phyloP scores from a whole-genome alignment of 2,797 vertebrate species.

The Bradypus variegatus region DNA sequence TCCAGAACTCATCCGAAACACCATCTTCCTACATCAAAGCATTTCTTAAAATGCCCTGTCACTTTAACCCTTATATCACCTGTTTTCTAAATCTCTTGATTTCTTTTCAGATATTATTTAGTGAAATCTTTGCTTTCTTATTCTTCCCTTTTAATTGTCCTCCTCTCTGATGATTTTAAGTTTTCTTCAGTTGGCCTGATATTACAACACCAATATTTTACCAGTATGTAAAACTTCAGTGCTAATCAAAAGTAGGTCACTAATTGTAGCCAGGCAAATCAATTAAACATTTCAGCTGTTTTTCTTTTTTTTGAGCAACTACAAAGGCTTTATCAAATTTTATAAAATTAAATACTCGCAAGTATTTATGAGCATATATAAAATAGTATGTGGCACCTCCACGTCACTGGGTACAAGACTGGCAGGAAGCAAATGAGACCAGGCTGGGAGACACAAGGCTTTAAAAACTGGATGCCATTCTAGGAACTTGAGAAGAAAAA shows the following conservation, averaged over 20 bases:
- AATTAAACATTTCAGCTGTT: background rate
- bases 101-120: background rate
- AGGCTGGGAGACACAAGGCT: background rate
- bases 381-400: slow-evolving; percentile 52
- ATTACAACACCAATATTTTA: background rate
- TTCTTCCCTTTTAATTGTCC: background rate
- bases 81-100: background rate
- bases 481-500: background rate
- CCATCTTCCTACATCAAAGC: background rate
- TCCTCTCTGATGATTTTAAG: background rate
- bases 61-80: background rate
- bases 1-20: background rate
- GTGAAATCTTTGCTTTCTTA: background rate
- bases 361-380: slow-evolving; percentile 58
- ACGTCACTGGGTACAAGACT: slow-evolving; percentile 10
- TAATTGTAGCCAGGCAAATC: background rate
- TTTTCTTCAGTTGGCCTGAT: background rate
- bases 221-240: background rate
- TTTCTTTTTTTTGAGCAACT: background rate
- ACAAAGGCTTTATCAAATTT: slow-evolving; percentile 70
- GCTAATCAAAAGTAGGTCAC: background rate
- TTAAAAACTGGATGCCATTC: background rate
- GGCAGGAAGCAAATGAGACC: background rate
- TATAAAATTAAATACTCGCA: background rate
- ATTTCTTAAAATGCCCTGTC: background rate